Conservation (phyloP, 2,113 vertebrate genomes). For the Orthochromis malagaraziensis region DNA sequence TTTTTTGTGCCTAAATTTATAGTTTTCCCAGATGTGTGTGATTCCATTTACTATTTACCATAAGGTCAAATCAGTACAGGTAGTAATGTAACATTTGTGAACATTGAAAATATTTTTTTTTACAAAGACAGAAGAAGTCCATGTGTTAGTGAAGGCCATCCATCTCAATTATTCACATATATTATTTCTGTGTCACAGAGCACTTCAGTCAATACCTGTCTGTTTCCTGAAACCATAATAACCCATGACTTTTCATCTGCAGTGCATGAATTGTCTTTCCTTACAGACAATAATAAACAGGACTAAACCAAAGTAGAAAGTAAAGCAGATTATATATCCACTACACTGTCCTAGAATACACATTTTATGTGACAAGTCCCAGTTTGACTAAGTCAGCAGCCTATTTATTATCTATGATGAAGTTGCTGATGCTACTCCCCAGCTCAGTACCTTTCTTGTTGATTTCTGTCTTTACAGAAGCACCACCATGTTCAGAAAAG, state of each 20-base stretch:
- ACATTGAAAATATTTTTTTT: background rate
- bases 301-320: background rate
- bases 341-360: background rate
- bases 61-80: background rate
- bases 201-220: slow-evolving; percentile 6
- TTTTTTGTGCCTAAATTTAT: background rate
- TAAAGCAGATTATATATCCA: background rate
- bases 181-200: slow-evolving; percentile 26
- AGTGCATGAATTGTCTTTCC: background rate
- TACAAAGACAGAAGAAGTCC: background rate
- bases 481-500: background rate
- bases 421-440: background rate
- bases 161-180: slow-evolving; percentile 32
- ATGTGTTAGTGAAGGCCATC: background rate
- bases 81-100: background rate
- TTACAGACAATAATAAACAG: background rate
- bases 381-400: background rate
- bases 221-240: background rate
- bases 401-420: background rate
- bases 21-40: background rate
- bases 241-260: background rate
- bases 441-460: background rate
- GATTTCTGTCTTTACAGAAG: background rate
- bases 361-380: background rate
- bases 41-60: background rate